These are phyloP conservation scores for Drosophila novamexicana DNA, from an alignment of 1,140 invertebrate genomes.

Conservation along the genomic window DNA sequence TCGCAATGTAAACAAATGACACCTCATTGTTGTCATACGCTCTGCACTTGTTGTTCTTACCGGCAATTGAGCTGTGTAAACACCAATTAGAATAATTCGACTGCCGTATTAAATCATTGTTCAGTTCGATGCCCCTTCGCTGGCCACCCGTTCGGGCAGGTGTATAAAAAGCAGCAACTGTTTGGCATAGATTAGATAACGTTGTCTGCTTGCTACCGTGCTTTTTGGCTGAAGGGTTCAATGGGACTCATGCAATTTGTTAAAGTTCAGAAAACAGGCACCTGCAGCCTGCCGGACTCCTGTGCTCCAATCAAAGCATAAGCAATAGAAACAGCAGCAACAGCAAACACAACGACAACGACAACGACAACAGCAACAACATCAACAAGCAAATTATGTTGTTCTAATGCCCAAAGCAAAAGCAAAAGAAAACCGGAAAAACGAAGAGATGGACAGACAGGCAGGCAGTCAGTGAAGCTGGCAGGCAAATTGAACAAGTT, in stretches of 20 bases:
- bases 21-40: conserved; percentile 20
- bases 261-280: too few species aligned
- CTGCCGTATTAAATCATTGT: not conserved
- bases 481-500: conserved; percentile 41
- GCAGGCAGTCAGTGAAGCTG: conserved; percentile 1
- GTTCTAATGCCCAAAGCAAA: conserved; percentile 53
- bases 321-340: conserved; percentile 31
- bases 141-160: too few species aligned
- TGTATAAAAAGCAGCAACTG: conserved; percentile 12
- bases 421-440: conserved; percentile 24
- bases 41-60: conserved; percentile 15
- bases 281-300: conserved; percentile 5
- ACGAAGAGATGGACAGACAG: conserved; percentile 29
- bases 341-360: conserved; percentile 18
- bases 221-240: too few species aligned
- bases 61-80: conserved; percentile 5
- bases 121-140: not conserved
- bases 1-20: conserved; percentile 17
- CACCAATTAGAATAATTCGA: conserved; percentile 21
- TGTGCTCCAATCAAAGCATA: conserved; percentile 30
- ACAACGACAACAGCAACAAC: conserved; percentile 28
- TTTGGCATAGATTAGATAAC: conserved; percentile 20
- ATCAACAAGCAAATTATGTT: conserved; percentile 65
- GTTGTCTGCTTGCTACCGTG: not conserved
- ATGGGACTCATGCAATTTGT: too few species aligned